Conservation (phyloP, 2,888 invertebrate species). For the Orthonychiurus folsomi region DNA sequence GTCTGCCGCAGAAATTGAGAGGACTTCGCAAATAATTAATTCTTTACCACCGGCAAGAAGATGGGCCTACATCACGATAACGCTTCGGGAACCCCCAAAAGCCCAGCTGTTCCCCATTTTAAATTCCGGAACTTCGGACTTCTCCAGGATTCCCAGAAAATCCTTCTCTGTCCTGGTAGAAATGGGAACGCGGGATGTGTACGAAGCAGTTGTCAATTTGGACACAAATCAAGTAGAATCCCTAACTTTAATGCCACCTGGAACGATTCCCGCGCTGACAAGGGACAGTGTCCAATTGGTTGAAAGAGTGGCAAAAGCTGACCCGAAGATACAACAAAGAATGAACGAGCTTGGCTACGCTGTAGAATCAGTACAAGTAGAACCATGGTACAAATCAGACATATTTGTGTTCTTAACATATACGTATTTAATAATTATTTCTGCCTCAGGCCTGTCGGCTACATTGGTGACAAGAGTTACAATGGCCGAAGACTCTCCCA, state of each 20-base stretch:
- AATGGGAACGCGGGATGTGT: slow-evolving; percentile 18
- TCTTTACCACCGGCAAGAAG: slow-evolving; percentile 9
- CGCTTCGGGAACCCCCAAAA: slow-evolving; percentile 29
- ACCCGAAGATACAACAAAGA: background rate
- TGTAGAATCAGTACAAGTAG: slow-evolving; percentile 29
- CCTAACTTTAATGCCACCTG: slow-evolving; percentile 14
- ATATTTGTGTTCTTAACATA: too few relatives aligned
- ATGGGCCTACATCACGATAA: slow-evolving; percentile 32
- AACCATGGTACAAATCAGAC: slow-evolving; percentile 39
- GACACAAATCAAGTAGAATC: slow-evolving; percentile 19
- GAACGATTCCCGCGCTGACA: slow-evolving; percentile 20
- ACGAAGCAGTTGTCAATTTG: slow-evolving; percentile 25
- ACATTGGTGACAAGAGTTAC: background rate
- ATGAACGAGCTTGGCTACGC: background rate
- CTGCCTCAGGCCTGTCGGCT: slow-evolving; percentile 2
- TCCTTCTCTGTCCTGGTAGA: slow-evolving; percentile 25
- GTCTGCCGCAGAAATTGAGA: slow-evolving; percentile 24
- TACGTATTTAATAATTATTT: background rate
- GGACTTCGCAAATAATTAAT: slow-evolving; percentile 20
- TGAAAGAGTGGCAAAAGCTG: background rate
- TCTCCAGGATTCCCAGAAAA: background rate
- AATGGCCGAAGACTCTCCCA: background rate
- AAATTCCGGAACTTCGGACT: slow-evolving; percentile 2
- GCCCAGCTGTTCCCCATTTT: slow-evolving; percentile 13
- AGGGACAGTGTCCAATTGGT: background rate